Conservation (phyloP, 2,797 vertebrate species). For the Linurgus olivaceus region DNA sequence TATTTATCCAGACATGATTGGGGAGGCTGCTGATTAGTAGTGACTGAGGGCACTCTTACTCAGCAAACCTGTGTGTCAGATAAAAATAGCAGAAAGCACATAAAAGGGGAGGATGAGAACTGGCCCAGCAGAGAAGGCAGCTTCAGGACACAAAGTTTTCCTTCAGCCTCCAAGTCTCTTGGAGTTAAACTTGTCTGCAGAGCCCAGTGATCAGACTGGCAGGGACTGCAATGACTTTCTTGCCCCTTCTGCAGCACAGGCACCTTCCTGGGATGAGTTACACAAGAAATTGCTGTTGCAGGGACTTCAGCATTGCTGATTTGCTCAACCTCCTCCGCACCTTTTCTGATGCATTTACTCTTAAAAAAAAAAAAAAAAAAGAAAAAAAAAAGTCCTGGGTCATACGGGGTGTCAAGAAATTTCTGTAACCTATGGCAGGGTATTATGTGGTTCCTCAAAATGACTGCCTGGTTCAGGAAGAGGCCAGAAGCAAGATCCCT, state of each 20-base stretch:
- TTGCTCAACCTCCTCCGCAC: neutral
- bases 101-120: neutral
- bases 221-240: neutral
- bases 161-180: neutral
- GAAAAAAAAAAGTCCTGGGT: neutral
- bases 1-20: neutral
- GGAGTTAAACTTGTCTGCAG: neutral
- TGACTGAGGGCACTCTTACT: neutral
- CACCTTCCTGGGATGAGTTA: neutral
- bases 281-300: neutral
- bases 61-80: constrained; percentile 15
- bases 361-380: neutral
- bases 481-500: neutral
- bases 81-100: neutral
- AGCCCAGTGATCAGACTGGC: neutral
- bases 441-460: neutral
- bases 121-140: neutral
- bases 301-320: neutral
- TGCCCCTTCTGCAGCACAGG: neutral
- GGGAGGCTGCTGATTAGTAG: constrained; percentile 13
- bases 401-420: neutral
- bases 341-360: neutral
- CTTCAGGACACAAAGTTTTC: neutral
- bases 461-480: neutral
- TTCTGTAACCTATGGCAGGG: neutral